Evolutionary conservation across 2,113 vertebrate species (phyloP), one percentile per base, ranked within the genome.

Genomic region (Epinephelus moara): DNA sequence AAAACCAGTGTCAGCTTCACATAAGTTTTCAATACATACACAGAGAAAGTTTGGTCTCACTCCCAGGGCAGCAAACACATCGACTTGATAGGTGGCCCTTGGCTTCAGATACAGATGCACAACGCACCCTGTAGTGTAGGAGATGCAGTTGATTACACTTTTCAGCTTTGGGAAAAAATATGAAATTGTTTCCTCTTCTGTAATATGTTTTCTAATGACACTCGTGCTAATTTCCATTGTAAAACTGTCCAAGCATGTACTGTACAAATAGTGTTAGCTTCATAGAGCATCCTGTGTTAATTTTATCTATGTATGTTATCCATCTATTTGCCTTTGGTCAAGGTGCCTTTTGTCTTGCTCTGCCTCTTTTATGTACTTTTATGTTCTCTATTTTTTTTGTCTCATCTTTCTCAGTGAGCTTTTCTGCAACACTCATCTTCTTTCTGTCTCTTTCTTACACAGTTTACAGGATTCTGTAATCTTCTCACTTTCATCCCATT

Each of bases 401-500:
- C 11, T 9, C 10, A 45, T 45, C 11, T 45, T 45, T 45, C 1
- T 42, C 40, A 9, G 10, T 42, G 40, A 9, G 40, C 40, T 8
- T 42, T 11, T 42, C 40, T 42, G 2, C 12, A 45, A 12, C 42
- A 11, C 2, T 45, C 42, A 45, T 45, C 8, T 9, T 45, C 47
- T 15, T 4, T 49, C 47, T 6, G 30, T 82, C 49, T 23, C 13
- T 60, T 15, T 61, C 27, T 52, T 21, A 47, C 15, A 0, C 50
- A 13, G 40, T 27, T 13, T 25, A 68, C 52, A 21, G 18, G 37
- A 62, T 18, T 72, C 25, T 73, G 25, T 61, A 23, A 56, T 81
- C 42, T 64, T 68, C 14, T 23, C 37, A 52, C 12, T 59, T 59
- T 79, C 70, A 80, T 82, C 75, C 27, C 19, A 33, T 2, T 82